Conservation (phyloP, 2,888 invertebrate genomes). For the Spodoptera picta region DNA sequence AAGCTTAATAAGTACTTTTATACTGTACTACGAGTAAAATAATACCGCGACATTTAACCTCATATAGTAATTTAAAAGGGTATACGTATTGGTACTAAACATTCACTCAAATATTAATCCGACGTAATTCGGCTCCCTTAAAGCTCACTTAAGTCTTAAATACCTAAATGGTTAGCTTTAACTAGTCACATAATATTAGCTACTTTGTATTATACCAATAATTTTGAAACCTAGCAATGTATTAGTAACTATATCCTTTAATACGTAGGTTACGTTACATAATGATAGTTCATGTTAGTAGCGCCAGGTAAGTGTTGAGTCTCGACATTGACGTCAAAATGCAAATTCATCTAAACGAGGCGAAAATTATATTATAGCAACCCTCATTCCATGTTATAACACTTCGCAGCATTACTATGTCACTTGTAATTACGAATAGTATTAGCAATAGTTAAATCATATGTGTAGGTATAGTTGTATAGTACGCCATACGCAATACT, state of each 20-base stretch:
- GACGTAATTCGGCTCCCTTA: no score
- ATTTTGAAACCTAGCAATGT: no score
- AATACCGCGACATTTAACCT: not conserved
- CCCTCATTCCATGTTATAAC: conserved; percentile 71
- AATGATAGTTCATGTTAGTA: not conserved
- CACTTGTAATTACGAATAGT: conserved; percentile 19
- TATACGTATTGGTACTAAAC: no score
- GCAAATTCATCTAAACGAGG: conserved; percentile 70
- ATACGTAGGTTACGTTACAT: not conserved
- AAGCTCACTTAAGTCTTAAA: no score
- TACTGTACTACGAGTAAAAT: conserved; percentile 9
- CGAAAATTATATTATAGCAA: conserved; percentile 73
- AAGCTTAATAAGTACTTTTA: conserved; percentile 3
- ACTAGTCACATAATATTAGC: no score
- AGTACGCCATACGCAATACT: no score
- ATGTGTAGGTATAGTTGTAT: not conserved
- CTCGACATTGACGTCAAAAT: conserved; percentile 53
- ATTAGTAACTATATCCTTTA: not conserved
- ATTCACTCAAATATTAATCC: no score
- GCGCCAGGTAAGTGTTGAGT: conserved; percentile 9
- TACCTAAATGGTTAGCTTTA: no score
- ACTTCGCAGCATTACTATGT: conserved; percentile 48
- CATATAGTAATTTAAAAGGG: no score
- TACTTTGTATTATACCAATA: no score
- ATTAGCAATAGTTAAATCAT: conserved; percentile 7